Base-by-base conservation (phyloP, 2,113 vertebrate genomes). In the Amphilophus citrinellus region DNA sequence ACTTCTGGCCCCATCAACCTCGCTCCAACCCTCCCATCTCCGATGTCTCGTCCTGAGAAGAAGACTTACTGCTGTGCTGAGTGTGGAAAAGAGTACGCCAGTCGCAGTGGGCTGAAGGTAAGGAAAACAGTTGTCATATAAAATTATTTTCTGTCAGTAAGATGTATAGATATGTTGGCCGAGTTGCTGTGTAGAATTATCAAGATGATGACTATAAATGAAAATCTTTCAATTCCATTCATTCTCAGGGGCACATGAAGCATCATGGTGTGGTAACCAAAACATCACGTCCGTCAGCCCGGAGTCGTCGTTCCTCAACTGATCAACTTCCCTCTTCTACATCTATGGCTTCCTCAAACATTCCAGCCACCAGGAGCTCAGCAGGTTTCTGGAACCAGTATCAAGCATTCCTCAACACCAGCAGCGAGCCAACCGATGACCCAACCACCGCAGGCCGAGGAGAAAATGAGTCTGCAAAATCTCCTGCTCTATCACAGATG, bases 11-110 rank as follows among this genome's bases (percentile, higher is more conserved):
- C 94, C 60, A 93, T 95, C 22, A 94, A 82, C 59, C 85, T 95
- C 5, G 92, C 94, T 58, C 94, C 95, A 76, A 92, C 94, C 20
- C 94, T 96, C 53, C 95, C 95, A 27, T 95, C 95, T 60, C 94
- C 96, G 0, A 87, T 93, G 84, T 90, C 94, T 53, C 95, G 95
- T 42, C 94, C 95, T 14, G 96, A 96, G 85, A 96, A 95, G 88
- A 96, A 96, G 89, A 96, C 94, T 20, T 96, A 96, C 62, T 91
- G 94, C 89, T 96, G 96, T 85, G 94, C 95, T 8, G 96, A 96
- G 80, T 96, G 96, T 89, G 96, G 96, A 79, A 96, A 96, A 84
- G 96, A 96, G 82, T 96, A 96, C 11, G 96, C 96, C 56, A 96
- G 96, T 80, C 96, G 96, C 83, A 96, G 96, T 73, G 96, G 96